Conservation (phyloP, 2,888 invertebrate species). For the Periphyllus acericola region DNA sequence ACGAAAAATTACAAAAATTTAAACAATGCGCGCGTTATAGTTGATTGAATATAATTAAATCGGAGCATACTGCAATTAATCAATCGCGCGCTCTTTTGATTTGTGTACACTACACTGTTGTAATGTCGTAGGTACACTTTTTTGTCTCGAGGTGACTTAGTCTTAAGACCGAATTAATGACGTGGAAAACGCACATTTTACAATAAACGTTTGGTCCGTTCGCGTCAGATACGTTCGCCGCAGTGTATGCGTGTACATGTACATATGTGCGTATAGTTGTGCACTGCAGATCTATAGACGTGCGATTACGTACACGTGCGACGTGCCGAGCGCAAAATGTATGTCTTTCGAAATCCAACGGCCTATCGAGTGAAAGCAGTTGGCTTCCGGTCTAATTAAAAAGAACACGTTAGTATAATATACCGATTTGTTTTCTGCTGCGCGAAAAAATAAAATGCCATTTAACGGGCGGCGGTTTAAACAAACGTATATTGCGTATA, state of each 20-base stretch:
- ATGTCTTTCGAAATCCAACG: not conserved
- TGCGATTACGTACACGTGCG: not conserved
- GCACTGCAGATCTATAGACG: not conserved
- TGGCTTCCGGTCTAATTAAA: conserved; percentile 23
- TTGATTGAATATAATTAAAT: conserved; percentile 10
- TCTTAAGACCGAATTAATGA: not conserved
- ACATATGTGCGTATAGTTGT: not conserved
- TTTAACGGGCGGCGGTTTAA: conserved; percentile 24
- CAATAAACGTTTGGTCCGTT: not conserved
- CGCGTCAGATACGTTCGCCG: not conserved
- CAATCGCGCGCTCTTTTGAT: not conserved
- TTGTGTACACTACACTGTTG: not conserved
- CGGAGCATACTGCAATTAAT: not conserved
- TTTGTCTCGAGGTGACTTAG: not conserved
- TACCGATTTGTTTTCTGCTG: not conserved
- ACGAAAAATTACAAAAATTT: not conserved
- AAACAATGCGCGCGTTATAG: not conserved
- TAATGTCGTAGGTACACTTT: not conserved
- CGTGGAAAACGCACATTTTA: not conserved
- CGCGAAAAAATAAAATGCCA: not conserved
- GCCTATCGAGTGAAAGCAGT: conserved; percentile 8
- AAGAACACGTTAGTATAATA: not conserved
- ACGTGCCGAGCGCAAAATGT: not conserved
- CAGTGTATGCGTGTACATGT: not conserved
- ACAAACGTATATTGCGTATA: not conserved